These are phyloP conservation scores for Amblyraja radiata DNA, from an alignment of 2,797 vertebrate species.

Conservation along the genomic window DNA sequence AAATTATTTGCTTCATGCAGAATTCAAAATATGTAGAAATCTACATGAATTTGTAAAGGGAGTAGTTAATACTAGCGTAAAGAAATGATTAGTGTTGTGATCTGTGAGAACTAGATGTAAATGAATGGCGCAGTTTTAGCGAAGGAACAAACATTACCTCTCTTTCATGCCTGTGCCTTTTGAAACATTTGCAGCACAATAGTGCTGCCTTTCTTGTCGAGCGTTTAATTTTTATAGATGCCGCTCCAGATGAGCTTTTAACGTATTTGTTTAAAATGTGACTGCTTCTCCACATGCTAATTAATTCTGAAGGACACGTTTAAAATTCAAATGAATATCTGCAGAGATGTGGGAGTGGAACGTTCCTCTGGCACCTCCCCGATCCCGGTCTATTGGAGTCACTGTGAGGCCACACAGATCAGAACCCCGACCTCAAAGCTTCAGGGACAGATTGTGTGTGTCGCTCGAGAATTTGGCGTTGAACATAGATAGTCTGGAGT, in stretches of 20 bases:
- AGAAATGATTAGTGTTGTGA: constrained; percentile 28
- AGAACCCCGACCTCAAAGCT: neutral
- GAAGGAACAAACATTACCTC: neutral
- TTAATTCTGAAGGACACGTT: neutral
- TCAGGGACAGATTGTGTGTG: neutral
- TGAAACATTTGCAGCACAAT: constrained; percentile 4
- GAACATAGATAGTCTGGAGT: neutral
- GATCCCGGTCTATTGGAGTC: neutral
- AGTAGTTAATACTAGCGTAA: neutral
- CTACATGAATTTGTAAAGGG: constrained; percentile 30
- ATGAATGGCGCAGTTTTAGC: constrained; percentile 10
- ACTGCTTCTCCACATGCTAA: constrained; percentile 6
- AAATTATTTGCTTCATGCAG: constrained; percentile 1
- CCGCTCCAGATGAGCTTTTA: constrained; percentile 8
- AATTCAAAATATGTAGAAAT: neutral
- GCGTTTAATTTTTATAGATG: constrained; percentile 31
- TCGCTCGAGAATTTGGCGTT: neutral
- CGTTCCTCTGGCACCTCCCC: too few species aligned
- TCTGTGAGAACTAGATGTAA: constrained; percentile 15
- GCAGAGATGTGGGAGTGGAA: neutral
- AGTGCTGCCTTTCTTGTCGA: constrained; percentile 2
- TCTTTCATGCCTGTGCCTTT: neutral
- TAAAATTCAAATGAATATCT: neutral
- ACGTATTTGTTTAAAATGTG: constrained; percentile 21
- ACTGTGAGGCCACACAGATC: neutral